A percentile compares a stretch with the other conserved stretches of the same genome.
Evolutionary conservation across 2,888 invertebrate genomes (phyloP).

Genomic region (Phymatocera aterrima): DNA sequence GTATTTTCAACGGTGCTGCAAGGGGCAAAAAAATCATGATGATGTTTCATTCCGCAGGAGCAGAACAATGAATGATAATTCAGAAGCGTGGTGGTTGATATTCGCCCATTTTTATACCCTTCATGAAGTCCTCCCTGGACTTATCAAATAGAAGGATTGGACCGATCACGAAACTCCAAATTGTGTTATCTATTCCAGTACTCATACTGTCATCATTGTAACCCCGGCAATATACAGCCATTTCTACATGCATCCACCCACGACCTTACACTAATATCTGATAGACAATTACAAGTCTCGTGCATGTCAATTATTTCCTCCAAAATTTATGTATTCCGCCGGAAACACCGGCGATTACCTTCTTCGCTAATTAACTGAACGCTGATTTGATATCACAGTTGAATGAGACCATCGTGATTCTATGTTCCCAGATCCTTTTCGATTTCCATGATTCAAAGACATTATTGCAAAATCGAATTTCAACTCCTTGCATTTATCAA

Average conservation of each 20-base stretch:
- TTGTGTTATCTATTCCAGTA: too few species aligned
- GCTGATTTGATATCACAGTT: not conserved
- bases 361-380: not conserved
- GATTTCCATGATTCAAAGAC: not conserved
- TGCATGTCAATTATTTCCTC: conserved; percentile 4
- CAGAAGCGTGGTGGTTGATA: too few species aligned
- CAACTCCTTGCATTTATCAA: not conserved
- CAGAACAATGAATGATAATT: too few species aligned
- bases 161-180: too few species aligned
- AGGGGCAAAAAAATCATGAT: too few species aligned
- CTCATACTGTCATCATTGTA: not conserved
- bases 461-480: not conserved
- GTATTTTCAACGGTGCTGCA: too few species aligned
- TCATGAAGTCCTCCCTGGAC: too few species aligned
- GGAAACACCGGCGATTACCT: not conserved
- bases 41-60: too few species aligned
- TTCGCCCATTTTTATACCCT: too few species aligned
- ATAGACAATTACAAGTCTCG: not conserved
- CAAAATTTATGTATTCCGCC: not conserved
- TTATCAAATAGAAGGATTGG: too few species aligned
- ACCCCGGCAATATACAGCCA: not conserved
- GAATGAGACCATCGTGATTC: not conserved
- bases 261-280: not conserved
- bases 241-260: not conserved
- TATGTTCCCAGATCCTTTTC: not conserved